These are phyloP conservation scores for Poecile montanus DNA, from an alignment of 2,797 vertebrate species.

Conservation along the genomic window DNA sequence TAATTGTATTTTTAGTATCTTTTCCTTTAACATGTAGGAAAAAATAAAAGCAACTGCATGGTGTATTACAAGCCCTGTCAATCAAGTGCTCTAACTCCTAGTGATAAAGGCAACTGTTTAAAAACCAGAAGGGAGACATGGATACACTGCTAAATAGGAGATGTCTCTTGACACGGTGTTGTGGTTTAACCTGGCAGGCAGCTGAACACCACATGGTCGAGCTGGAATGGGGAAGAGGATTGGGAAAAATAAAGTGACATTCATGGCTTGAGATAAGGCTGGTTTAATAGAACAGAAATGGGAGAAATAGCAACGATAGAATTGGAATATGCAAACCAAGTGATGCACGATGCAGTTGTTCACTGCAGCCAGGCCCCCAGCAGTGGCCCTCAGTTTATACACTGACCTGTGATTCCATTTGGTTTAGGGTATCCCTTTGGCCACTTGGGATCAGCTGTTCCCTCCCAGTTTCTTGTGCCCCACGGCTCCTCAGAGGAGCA, in stretches of 20 bases:
- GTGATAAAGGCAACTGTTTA: slow-evolving; percentile 41
- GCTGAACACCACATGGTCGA: background rate
- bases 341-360: background rate
- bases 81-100: slow-evolving; percentile 28
- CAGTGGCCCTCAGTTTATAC: background rate
- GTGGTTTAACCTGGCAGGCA: background rate
- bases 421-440: background rate
- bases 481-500: background rate
- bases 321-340: background rate
- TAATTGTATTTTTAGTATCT: slow-evolving; percentile 73
- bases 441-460: background rate
- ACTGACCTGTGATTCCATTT: background rate
- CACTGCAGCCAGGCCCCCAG: background rate
- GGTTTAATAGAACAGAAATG: background rate
- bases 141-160: slow-evolving; percentile 23
- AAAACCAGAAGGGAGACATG: slow-evolving; percentile 49
- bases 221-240: background rate
- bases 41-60: slow-evolving; percentile 49
- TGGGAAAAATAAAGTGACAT: background rate
- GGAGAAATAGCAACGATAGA: background rate
- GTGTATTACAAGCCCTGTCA: slow-evolving; percentile 66
- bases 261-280: background rate
- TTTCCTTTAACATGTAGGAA: slow-evolving; percentile 59
- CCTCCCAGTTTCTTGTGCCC: background rate
- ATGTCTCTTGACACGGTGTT: background rate